A percentile compares a stretch with the other conserved stretches of the same genome.
phyloP scores from a whole-genome alignment of 2,113 vertebrate species.

The Cyprinodon tularosa region DNA sequence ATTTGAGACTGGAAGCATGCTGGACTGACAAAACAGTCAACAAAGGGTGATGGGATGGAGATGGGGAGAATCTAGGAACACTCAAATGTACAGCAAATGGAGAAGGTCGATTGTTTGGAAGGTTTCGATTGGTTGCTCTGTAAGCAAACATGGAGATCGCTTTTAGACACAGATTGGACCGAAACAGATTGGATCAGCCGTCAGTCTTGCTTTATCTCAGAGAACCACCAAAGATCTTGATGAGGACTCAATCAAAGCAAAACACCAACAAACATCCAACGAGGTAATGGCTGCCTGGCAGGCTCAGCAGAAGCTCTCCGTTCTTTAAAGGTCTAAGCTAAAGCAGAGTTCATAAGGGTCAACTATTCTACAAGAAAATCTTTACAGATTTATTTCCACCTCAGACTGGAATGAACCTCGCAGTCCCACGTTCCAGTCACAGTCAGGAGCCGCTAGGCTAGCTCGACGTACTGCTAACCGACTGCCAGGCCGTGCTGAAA shows the following conservation, averaged over 20 bases:
- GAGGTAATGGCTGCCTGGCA: background rate
- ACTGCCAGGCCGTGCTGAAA: background rate
- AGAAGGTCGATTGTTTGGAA: slow-evolving; percentile 55
- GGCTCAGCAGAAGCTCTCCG: background rate
- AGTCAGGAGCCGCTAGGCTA: too few relatives aligned
- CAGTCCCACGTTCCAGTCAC: too few relatives aligned
- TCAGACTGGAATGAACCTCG: too few relatives aligned
- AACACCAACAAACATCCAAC: slow-evolving; percentile 37
- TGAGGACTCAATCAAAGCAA: slow-evolving; percentile 65
- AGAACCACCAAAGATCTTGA: slow-evolving; percentile 69
- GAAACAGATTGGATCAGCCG: slow-evolving; percentile 59
- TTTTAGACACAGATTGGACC: slow-evolving; percentile 35
- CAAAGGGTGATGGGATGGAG: slow-evolving; percentile 59
- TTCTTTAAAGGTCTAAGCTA: background rate
- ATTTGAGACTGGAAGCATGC: slow-evolving; percentile 70
- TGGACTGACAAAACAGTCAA: slow-evolving; percentile 64
- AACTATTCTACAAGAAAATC: too few relatives aligned
- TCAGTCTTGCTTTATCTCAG: slow-evolving; percentile 70
- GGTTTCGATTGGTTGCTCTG: slow-evolving; percentile 12
- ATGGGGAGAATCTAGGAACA: slow-evolving; percentile 47
- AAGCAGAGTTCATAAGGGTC: too few relatives aligned
- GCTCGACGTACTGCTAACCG: background rate
- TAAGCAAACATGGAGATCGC: slow-evolving; percentile 24
- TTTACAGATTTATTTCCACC: too few relatives aligned
- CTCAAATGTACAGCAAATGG: slow-evolving; percentile 77